Evolutionary conservation across 2,113 vertebrate genomes (phyloP), one percentile per base, ranked within the genome.

Genomic region (Seriola aureovittata): DNA sequence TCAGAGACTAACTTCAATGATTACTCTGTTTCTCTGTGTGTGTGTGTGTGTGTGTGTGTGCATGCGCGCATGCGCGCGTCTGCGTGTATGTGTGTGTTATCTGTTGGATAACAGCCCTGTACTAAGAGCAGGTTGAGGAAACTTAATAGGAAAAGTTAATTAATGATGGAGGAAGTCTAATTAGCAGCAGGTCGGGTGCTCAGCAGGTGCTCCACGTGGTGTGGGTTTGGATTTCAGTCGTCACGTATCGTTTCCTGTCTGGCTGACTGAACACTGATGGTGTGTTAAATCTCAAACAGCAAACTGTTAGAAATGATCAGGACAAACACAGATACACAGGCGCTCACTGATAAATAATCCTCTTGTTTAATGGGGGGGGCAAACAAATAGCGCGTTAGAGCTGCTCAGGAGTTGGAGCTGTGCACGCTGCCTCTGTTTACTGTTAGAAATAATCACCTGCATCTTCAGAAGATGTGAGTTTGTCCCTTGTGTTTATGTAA

Each of bases 101-200:
- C 85, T 72, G 42, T 34, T 11, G 42, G 52, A 68, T 48, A 78
- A 52, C 59, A 67, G 71, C 19, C 62, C 58, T 29, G 1, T n/a
- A 16, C 65, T 54, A 25, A 34, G 36, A 71, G 50, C 72, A 36
- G 4, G 59, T 21, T n/a, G 10, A 65, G 50, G 34, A 52, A 73
- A 74, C 74, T 58, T 82, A 75, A 85, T 78, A 62, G 60, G 76
- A 80, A 85, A 89, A 91, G 76, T 85, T 87, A 85, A 91, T 89
- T 89, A 89, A 89, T 9, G 69, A 72, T 59, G 75, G 82, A 78
- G 4, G 72, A 46, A 3, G 66, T 75, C 65, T 86, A 84, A 90
- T 88, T 68, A 82, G 78, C 21, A 4, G 58, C 32, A 46, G 55
- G 59, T 62, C 8, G 23, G 29, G 23, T 44, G 67, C 55, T 16